Evolutionary conservation across 2,888 invertebrate species (phyloP).

Genomic region (Lymantria monacha): DNA sequence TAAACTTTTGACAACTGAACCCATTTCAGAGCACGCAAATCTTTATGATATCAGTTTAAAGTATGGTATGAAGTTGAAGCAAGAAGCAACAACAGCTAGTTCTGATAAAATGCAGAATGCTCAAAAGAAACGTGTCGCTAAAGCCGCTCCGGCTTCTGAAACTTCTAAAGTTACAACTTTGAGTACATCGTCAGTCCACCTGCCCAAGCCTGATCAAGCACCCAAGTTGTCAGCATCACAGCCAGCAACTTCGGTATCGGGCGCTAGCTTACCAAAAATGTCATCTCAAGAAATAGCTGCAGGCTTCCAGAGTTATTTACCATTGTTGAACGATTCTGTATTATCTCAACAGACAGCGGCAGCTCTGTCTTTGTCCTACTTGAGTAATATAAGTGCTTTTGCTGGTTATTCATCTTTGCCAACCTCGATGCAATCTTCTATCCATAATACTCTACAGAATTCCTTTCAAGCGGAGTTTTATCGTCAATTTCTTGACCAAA

Average conservation of each 20-base stretch:
- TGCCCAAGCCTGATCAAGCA: conserved; percentile 48
- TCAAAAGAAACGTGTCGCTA: conserved; percentile 63
- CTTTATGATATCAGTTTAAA: conserved; percentile 86
- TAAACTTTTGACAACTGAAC: conserved; percentile 84
- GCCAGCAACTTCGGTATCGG: conserved; percentile 26
- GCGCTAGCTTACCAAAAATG: conserved; percentile 52
- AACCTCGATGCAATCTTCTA: conserved; percentile 52
- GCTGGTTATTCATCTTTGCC: conserved; percentile 59
- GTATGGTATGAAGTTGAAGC: conserved; percentile 86
- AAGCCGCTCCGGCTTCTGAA: conserved; percentile 44
- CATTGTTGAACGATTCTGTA: conserved; percentile 63
- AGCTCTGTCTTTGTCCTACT: conserved; percentile 59
- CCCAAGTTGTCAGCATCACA: conserved; percentile 29
- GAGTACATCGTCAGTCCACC: conserved; percentile 12
- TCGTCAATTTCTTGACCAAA: conserved; percentile 62
- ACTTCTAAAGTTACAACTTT: conserved; percentile 36
- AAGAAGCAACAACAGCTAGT: conserved; percentile 69
- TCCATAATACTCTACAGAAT: conserved; percentile 58
- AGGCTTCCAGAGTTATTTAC: conserved; percentile 66
- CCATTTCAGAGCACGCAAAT: conserved; percentile 83
- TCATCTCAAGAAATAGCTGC: conserved; percentile 63
- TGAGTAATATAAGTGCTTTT: conserved; percentile 63
- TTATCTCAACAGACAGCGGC: conserved; percentile 66
- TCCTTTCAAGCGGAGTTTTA: conserved; percentile 74
- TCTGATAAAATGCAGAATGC: conserved; percentile 60